These are phyloP conservation scores for Harpalus rubripes DNA, from an alignment of 2,888 invertebrate species.

Conservation along the genomic window DNA sequence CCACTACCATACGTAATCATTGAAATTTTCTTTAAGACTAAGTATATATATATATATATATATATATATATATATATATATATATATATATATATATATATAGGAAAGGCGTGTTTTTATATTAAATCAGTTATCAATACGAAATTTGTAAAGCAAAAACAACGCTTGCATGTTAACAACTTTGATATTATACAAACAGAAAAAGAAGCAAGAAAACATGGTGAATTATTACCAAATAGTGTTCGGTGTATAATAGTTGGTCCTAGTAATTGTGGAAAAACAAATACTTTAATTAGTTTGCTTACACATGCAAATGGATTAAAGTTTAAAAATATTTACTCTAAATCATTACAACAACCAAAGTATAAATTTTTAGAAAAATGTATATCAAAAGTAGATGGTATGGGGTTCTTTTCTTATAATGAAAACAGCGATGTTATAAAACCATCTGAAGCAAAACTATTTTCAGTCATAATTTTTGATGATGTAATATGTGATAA, in stretches of 20 bases:
- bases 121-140: background rate
- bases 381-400: constrained; percentile 62
- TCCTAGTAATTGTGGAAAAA: constrained; percentile 65
- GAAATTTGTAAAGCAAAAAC: constrained; percentile 5
- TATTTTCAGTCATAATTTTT: too few relatives aligned
- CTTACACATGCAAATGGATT: constrained; percentile 24
- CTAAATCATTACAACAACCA: constrained; percentile 66
- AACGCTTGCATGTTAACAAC: background rate
- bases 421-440: constrained; percentile 61
- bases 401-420: constrained; percentile 67
- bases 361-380: constrained; percentile 68
- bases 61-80: background rate
- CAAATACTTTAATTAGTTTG: constrained; percentile 63
- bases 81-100: constrained; percentile 1
- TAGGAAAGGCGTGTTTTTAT: background rate
- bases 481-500: too few relatives aligned
- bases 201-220: constrained; percentile 38
- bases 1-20: constrained; percentile 15
- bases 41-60: background rate
- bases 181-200: background rate
- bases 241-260: background rate
- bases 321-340: constrained; percentile 68
- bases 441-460: constrained; percentile 19
- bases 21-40: background rate
- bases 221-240: constrained; percentile 57